A percentile compares a stretch with the other conserved stretches of the same genome.
These are phyloP conservation scores for Tridacna crocea DNA, from an alignment of 2,888 invertebrate species.

Conservation along the genomic window DNA sequence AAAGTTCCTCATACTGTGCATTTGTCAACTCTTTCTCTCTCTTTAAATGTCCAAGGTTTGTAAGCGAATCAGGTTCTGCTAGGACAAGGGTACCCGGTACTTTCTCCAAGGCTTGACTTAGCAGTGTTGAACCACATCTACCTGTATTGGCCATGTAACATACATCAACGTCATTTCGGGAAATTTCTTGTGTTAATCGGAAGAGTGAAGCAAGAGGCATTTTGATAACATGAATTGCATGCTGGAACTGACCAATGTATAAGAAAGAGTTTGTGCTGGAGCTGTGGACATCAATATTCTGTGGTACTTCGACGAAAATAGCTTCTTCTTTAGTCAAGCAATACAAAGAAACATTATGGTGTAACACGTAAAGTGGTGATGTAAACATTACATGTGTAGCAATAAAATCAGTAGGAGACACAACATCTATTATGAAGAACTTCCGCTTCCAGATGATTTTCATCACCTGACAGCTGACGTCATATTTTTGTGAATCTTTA, in stretches of 20 bases:
- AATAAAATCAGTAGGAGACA: slow-evolving; percentile 43
- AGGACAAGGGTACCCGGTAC: slow-evolving; percentile 58
- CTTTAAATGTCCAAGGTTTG: slow-evolving; percentile 47
- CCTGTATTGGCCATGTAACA: slow-evolving; percentile 68
- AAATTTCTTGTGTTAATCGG: slow-evolving; percentile 55
- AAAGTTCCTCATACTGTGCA: slow-evolving; percentile 33
- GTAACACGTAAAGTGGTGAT: slow-evolving; percentile 57
- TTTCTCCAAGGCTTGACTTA: slow-evolving; percentile 64
- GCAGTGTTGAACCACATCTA: slow-evolving; percentile 69
- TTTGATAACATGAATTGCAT: slow-evolving; percentile 53
- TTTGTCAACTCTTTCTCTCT: slow-evolving; percentile 13
- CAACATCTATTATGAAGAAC: slow-evolving; percentile 35
- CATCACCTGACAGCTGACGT: slow-evolving; percentile 31
- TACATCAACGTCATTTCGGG: slow-evolving; percentile 39
- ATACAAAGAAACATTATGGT: slow-evolving; percentile 61
- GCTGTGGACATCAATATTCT: slow-evolving; percentile 54
- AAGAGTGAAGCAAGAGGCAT: slow-evolving; percentile 61
- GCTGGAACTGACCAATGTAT: slow-evolving; percentile 63
- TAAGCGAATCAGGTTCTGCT: slow-evolving; percentile 66
- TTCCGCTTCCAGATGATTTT: slow-evolving; percentile 37
- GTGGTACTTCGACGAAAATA: slow-evolving; percentile 58
- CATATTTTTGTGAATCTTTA: not conserved
- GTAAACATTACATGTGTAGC: slow-evolving; percentile 41
- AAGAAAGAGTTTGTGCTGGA: slow-evolving; percentile 58
- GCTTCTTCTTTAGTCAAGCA: slow-evolving; percentile 55